Base-by-base conservation (phyloP, 2,888 invertebrate species). In the Chamaedrilus cognettii region DNA sequence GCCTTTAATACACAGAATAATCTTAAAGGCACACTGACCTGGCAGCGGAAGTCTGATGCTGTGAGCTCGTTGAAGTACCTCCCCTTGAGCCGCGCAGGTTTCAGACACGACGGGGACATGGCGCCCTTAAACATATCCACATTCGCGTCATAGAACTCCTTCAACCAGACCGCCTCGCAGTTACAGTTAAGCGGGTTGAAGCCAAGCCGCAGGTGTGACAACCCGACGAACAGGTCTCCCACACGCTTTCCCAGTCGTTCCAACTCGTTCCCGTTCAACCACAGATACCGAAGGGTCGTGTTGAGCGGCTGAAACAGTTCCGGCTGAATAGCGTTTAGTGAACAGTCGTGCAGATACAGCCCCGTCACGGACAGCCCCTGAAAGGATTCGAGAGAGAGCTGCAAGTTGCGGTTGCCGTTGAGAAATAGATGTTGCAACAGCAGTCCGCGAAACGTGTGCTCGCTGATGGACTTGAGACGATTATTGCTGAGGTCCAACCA, bases 171-270 rank as follows among this genome's bases (percentile, higher is more conserved):
- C 32, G 79, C 71, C 67, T 81, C 80, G 72, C 83, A 83, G 71
- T 81, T 80, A 70, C 83, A 83, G 65, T 82, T 81, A 30, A 82
- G 74, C 4, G 81, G 81, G 72, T 83, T 83, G 33, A 77, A 73
- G 7, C 79, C 80, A 60, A 83, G 73, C 42, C 81, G 74, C 23
- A 82, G 72, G 67, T 82, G 80, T 55, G 73, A 76, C 57, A 83
- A 68, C 3, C 71, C 75, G 51, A 72, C 73, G 70, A 82, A 82
- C 3, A 80, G 64, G 34, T 77, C 75, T 33, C 75, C 64, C 76
- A 81, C 78, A 51, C 77, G 72, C n/a, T 73, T 70, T 33, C 75
- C 75, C 52, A 83, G 75, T 23, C 73, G 68, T 62, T 79, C 78
- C 64, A 83, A 77, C 61, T 78, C 77, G 68, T 83, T 83, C 35